A percentile compares a stretch with the other conserved stretches of the same genome.
phyloP scores from a whole-genome alignment of 2,888 invertebrate species.

The Hyposoter didymator region DNA sequence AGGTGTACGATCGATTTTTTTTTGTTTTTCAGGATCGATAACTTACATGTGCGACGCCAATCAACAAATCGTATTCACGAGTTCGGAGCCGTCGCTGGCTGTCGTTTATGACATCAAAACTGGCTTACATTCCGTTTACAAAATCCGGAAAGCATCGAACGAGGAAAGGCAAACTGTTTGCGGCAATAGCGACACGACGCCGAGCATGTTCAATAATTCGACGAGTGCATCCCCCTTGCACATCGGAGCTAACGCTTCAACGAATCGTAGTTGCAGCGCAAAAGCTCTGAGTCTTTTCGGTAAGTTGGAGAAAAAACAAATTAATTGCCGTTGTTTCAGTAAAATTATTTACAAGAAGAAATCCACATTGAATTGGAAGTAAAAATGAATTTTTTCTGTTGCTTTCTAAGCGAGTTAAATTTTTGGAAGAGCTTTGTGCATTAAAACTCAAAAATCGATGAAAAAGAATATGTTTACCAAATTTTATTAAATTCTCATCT shows the following conservation, averaged over 20 bases:
- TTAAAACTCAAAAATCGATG: too few species aligned
- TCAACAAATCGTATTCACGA: slow-evolving; percentile 91
- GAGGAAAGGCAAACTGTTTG: slow-evolving; percentile 90
- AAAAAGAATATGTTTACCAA: too few species aligned
- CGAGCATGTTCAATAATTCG: slow-evolving; percentile 78
- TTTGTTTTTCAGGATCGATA: slow-evolving; percentile 77
- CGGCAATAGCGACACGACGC: slow-evolving; percentile 84
- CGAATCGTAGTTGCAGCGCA: slow-evolving; percentile 75
- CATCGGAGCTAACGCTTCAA: slow-evolving; percentile 74
- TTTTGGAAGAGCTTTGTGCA: too few species aligned
- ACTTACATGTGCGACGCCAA: slow-evolving; percentile 85
- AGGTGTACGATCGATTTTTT: slow-evolving; percentile 36
- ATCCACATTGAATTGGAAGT: neutral
- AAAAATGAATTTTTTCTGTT: too few species aligned
- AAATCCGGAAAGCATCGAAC: slow-evolving; percentile 89
- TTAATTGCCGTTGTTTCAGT: too few species aligned
- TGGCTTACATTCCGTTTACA: slow-evolving; percentile 93
- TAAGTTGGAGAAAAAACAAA: slow-evolving; percentile 58
- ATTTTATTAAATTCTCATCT: too few species aligned
- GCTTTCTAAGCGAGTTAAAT: too few species aligned
- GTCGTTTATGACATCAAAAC: slow-evolving; percentile 92
- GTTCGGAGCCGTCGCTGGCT: slow-evolving; percentile 91
- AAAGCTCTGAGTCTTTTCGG: slow-evolving; percentile 80
- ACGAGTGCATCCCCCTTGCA: slow-evolving; percentile 75
- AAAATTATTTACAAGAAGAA: neutral